Evolutionary conservation across 2,888 invertebrate species (phyloP), one percentile per base, ranked within the genome.

Genomic region (Oligia latruncula): DNA sequence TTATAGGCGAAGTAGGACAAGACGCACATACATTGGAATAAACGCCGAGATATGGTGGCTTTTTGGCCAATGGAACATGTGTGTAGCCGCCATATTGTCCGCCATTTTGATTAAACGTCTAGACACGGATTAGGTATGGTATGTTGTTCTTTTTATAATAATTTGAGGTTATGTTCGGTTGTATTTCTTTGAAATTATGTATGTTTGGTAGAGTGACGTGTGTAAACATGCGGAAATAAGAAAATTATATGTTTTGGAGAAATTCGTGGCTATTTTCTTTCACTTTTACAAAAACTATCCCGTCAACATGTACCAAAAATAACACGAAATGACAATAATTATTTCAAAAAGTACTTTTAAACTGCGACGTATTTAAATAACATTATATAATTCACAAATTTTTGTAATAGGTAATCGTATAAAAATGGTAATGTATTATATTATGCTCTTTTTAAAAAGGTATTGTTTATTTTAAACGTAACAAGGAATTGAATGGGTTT

Each of bases 1-100:
- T 90, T 89, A 90, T 90, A 84, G 83, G 65, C 70, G 35, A 87
- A 89, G 84, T 90, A 83, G 87, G 90, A 89, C 89, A 87, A 83
- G 86, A 88, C 89, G 80, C 81, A 84, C 82, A 84, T 80, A 88
- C 89, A 85, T 88, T 85, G 85, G 84, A 87, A 90, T 89, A 90
- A 90, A 83, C 81, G 83, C 81, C 74, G 80, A 90, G 81, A 87
- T 90, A 90, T 90, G 88, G 88, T 74, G 66, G 79, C 60, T 70
- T 80, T 86, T 74, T 80, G 87, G 77, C 80, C 87, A 74, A 76
- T 68, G 70, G 55, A 67, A 78, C 66, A 84, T 64, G 71, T 52
- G 67, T 64, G 64, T 46, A 70, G 76, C 60, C 23, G 72, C 79
- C 87, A 86, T 77, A 65, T 86, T 76, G 76, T 72, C 71, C 74